These are phyloP conservation scores for Pterophyllum scalare DNA, from an alignment of 2,113 vertebrate genomes.

Conservation along the genomic window DNA sequence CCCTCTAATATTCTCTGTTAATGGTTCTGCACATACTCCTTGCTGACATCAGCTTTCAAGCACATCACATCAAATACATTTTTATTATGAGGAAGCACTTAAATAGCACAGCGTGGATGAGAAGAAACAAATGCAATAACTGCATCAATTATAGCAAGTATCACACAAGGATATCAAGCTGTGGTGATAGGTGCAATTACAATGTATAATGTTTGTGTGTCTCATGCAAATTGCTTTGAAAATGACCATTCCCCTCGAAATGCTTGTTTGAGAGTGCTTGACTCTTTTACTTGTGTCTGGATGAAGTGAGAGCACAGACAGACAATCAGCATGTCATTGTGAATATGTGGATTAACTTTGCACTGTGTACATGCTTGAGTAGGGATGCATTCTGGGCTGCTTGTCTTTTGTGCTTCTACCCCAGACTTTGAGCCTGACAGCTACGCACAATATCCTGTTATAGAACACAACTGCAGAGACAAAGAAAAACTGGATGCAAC, in stretches of 20 bases:
- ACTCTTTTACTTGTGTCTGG: constrained; percentile 26
- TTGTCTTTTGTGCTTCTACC: constrained; percentile 54
- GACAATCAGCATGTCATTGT: constrained; percentile 39
- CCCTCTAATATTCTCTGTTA: constrained; percentile 42
- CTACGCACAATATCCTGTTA: constrained; percentile 59
- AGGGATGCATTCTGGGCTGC: constrained; percentile 38
- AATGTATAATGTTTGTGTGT: constrained; percentile 6
- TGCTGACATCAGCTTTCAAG: constrained; percentile 27
- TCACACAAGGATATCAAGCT: constrained; percentile 43
- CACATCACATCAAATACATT: not conserved
- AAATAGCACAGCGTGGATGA: constrained; percentile 6
- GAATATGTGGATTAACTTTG: constrained; percentile 56
- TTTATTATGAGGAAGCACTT: constrained; percentile 23
- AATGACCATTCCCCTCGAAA: constrained; percentile 33
- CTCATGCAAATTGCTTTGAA: constrained; percentile 36
- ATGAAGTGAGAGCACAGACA: constrained; percentile 39
- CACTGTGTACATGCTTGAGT: constrained; percentile 48
- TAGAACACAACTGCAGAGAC: constrained; percentile 43
- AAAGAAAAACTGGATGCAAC: constrained; percentile 30
- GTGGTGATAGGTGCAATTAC: constrained; percentile 28
- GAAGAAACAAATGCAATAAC: constrained; percentile 24
- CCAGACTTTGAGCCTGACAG: constrained; percentile 65
- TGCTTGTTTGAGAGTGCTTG: not conserved
- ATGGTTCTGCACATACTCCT: constrained; percentile 40
- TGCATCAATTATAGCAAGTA: constrained; percentile 34